Base-by-base conservation (phyloP, 1,140 invertebrate genomes). In the Caenorhabditis tropicalis region DNA sequence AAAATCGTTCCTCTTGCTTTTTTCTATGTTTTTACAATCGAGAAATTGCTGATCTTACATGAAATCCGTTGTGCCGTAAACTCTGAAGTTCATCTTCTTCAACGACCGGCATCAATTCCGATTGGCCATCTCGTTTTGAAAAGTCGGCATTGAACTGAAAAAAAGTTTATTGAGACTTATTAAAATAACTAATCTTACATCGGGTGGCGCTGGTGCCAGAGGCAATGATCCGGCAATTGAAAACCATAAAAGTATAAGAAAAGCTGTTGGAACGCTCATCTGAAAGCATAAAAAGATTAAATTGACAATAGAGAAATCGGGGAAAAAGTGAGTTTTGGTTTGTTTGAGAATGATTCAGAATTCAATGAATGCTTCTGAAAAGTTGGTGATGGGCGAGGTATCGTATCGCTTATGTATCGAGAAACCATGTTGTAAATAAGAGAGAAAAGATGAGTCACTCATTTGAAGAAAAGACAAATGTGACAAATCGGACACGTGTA, bases 181-280 rank as follows among this genome's bases (percentile, higher is more conserved):
- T 5, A 36, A 36, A 65, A 43, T 2, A 12, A 74, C 9, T 15
- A 74, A 74, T 43, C 65, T 74, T 74, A 74, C 65, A 12, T 74
- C 65, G 65, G 65, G 65, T 4, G 65, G 36, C 36, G 65, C 65
- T 12, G 65, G 65, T 46, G 65, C 65, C 65, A 74, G 36, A 43
- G 65, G 65, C 65, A 74, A 74, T n/a, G 65, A 74, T 74, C 65
- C 65, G 19, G 65, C 65, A 74, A 74, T 74, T 74, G 65, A 74
- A 21, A 15, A 74, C 65, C 65, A 74, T 74, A 74, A 74, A 74
- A 74, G 65, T 21, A 74, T 24, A 36, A 74, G 65, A 74, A 74
- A 74, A 74, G 36, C 65, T 12, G 65, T 15, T 39, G 65, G 36
- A 74, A 43, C 65, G 65, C 65, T 74, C 65, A 74, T 74, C 65